Percentiles rank a stretch among this genome's conserved stretches.
Conservation (phyloP, 2,113 vertebrate species). For the Siphamia tubifer region DNA sequence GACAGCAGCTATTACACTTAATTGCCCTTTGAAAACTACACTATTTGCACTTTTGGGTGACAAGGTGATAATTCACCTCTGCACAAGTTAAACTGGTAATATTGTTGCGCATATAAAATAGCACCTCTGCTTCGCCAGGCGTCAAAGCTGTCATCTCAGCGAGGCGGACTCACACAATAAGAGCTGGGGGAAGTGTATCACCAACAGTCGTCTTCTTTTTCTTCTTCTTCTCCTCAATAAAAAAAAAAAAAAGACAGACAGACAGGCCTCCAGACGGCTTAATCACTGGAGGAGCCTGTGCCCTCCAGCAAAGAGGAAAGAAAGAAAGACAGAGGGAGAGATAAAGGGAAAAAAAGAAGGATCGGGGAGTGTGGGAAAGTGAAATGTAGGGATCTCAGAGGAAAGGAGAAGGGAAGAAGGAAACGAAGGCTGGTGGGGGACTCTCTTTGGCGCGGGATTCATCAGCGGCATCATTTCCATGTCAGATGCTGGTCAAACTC, state of each 20-base stretch:
- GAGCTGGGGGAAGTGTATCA: constrained; percentile 60
- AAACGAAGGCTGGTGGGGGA: constrained; percentile 6
- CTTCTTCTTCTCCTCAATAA: constrained; percentile 30
- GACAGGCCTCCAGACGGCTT: constrained; percentile 67
- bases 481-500: constrained; percentile 21
- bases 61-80: constrained; percentile 94
- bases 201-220: constrained; percentile 45
- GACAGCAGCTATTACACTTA: constrained; percentile 94
- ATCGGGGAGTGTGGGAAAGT: constrained; percentile 69
- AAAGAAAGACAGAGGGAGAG: constrained; percentile 23
- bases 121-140: constrained; percentile 76
- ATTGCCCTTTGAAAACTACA: constrained; percentile 88
- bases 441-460: background rate
- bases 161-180: constrained; percentile 44
- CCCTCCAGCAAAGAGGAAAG: constrained; percentile 47
- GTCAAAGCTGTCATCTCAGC: constrained; percentile 73
- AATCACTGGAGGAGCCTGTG: constrained; percentile 60
- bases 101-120: constrained; percentile 82
- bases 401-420: too few species aligned
- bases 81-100: constrained; percentile 88
- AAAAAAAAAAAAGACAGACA: constrained; percentile 47
- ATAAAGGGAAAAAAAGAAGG: constrained; percentile 42
- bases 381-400: constrained; percentile 17
- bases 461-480: background rate
- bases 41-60: constrained; percentile 89